Base-by-base conservation (phyloP, 2,113 vertebrate genomes). In the Eurystomus gularis region DNA sequence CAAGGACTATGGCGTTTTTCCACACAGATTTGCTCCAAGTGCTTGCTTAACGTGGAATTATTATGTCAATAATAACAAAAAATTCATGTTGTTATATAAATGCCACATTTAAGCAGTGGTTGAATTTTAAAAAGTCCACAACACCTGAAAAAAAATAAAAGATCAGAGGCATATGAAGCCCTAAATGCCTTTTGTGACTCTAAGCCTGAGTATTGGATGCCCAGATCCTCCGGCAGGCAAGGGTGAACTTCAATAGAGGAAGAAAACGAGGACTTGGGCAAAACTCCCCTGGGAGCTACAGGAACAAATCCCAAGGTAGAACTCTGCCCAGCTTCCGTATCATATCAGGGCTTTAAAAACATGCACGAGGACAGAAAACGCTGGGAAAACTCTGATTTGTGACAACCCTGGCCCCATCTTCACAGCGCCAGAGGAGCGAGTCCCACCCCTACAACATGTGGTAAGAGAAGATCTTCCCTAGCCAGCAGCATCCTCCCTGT, bases 371-470 rank as follows among this genome's bases (percentile, higher is more conserved):
- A 42, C 15, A 42, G 42, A 42, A 42, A 42, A 42, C 15, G 42
- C 11, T 42, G 42, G 42, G 15, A 42, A 42, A 42, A 42, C 42
- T 42, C 42, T 42, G 42, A 42, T 42, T 42, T 42, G 42, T 42
- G 42, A 42, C 42, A 42, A 42, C 15, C 42, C 42, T 42, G 42
- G 15, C 42, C 42, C 42, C 42, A 15, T 12, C 42, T 42, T 15
- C 15, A 15, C 42, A 42, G 42, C 42, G 15, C 11, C 42, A 12
- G 42, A 42, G 42, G 42, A 42, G 11, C 15, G 42, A 42, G 42
- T 42, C 42, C 42, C 21, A 8, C 14, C 55, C 40, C 52, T 23
- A 4, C 9, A 6, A 9, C 13, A 1, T 0, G 6, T 6, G 1
- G 5, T 17, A 23, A 2, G 54, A 42, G 61, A 31, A 18, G 84